Percentiles rank a stretch among this genome's conserved stretches.
Evolutionary conservation across 2,113 vertebrate species (phyloP).

Genomic region (Myotis davidii): DNA sequence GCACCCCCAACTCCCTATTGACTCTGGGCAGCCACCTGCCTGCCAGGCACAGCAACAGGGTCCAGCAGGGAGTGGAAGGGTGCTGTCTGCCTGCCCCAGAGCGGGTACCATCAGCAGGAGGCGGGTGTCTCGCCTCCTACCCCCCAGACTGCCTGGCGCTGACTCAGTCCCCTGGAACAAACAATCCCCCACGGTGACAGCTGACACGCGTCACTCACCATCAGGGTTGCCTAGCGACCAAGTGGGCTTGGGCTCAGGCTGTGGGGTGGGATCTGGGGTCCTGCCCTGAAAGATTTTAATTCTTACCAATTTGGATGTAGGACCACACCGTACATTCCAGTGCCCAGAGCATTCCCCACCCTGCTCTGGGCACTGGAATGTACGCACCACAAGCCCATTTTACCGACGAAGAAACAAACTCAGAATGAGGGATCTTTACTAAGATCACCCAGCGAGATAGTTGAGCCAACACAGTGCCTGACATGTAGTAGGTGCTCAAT

Average conservation of each 20-base stretch:
- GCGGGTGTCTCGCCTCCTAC: slow-evolving; percentile 70
- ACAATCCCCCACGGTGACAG: slow-evolving; percentile 72
- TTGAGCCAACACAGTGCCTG: not conserved
- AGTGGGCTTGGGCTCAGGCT: not conserved
- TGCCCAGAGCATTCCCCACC: too few species aligned
- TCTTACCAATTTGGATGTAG: not conserved
- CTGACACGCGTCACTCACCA: slow-evolving; percentile 76
- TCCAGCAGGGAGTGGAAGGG: slow-evolving; percentile 72
- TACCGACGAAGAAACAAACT: not conserved
- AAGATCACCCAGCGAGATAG: not conserved
- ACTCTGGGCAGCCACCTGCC: slow-evolving; percentile 50
- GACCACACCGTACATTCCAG: too few species aligned
- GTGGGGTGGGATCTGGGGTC: slow-evolving; percentile 54
- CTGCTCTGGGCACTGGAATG: not conserved
- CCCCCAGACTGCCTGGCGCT: slow-evolving; percentile 75
- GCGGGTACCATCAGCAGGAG: slow-evolving; percentile 59
- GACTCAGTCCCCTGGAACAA: slow-evolving; percentile 77
- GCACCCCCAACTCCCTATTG: not conserved
- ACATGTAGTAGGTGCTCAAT: not conserved
- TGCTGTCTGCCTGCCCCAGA: slow-evolving; percentile 72
- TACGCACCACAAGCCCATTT: not conserved
- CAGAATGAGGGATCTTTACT: not conserved
- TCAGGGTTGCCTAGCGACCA: slow-evolving; percentile 73
- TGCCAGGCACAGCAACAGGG: slow-evolving; percentile 51
- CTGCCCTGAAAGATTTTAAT: slow-evolving; percentile 44